phyloP scores from a whole-genome alignment of 1,140 invertebrate genomes.

The Drosophila melanica region DNA sequence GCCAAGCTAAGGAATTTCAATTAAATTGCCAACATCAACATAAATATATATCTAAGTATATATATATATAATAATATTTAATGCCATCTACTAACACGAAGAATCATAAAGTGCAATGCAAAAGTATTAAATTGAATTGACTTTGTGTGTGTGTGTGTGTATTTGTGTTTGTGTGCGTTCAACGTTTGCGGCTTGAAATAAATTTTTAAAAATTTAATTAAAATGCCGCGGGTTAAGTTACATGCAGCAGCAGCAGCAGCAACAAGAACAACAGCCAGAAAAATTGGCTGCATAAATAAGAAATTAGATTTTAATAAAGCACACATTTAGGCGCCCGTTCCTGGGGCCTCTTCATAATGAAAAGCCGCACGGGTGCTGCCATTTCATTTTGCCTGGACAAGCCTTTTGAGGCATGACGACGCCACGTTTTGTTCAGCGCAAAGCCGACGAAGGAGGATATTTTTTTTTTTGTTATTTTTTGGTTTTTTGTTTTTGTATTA shows the following conservation, averaged over 20 bases:
- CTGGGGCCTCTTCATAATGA: slow-evolving; percentile 47
- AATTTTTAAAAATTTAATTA: slow-evolving; percentile 75
- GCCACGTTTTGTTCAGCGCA: slow-evolving; percentile 37
- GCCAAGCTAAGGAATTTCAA: slow-evolving; percentile 69
- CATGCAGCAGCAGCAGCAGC: slow-evolving; percentile 2
- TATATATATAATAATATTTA: background rate
- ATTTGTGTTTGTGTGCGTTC: slow-evolving; percentile 13
- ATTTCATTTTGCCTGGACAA: slow-evolving; percentile 37
- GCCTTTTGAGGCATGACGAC: slow-evolving; percentile 39
- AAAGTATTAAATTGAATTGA: slow-evolving; percentile 29
- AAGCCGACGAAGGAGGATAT: background rate
- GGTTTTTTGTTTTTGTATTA: slow-evolving; percentile 19
- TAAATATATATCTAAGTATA: slow-evolving; percentile 25
- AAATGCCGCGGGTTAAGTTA: slow-evolving; percentile 32
- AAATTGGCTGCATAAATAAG: slow-evolving; percentile 71
- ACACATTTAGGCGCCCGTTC: slow-evolving; percentile 49
- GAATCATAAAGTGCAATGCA: slow-evolving; percentile 35
- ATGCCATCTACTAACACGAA: slow-evolving; percentile 24
- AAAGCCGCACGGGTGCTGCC: slow-evolving; percentile 47
- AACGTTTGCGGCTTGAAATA: slow-evolving; percentile 51
- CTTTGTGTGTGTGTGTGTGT: background rate
- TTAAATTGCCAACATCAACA: slow-evolving; percentile 62
- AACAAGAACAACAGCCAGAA: background rate
- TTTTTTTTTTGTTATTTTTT: slow-evolving; percentile 33
- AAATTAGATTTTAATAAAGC: slow-evolving; percentile 79